Base-by-base conservation (phyloP, 23 tunicate species). In the Clavelina lepadiformis region DNA sequence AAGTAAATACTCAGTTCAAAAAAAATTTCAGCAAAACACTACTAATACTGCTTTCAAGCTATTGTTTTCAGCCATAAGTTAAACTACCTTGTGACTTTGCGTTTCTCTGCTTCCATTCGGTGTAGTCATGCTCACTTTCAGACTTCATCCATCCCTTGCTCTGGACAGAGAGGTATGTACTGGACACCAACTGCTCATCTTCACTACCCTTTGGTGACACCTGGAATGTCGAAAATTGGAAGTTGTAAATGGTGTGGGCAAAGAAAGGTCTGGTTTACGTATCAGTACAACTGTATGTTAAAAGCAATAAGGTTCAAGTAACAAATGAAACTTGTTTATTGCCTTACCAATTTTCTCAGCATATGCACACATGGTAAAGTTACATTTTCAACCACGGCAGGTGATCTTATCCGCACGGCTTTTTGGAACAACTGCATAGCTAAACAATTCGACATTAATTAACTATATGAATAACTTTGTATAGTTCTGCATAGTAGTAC, bases 341-440 rank as follows among this genome's bases (percentile, higher is more conserved):
- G 47, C 28, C 69, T 68, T 27, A 82, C 89, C 80, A 82, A 6
- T 65, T 65, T 65, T 57, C 52, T 69, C 29, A 89, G 79, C 76
- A 89, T 89, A 31, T 89, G 56, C 35, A 83, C 46, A 61, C 97
- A 89, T 1, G 97, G 97, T 25, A 89, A 51, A 0, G 89, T 89
- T 28, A 89, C 72, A 35, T 82, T 89, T 38, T 89, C 97, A 36
- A 75, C 74, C 2, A 89, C 80, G 0, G 97, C 84, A 49, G 97
- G 89, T 29, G 89, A 68, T 56, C 76, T 57, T 55, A 81, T 69
- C 31, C 57, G 44, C 18, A 81, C 75, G 7, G 78, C 69, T 21
- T 47, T 75, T 64, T 89, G 91, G 55, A 89, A 89, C 4, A 89
- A 69, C 29, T 75, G 78, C 56, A 81, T 69, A 6, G 74, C 97